Evolutionary conservation across 2,113 vertebrate genomes (phyloP).

Genomic region (Ctenodactylus gundi): DNA sequence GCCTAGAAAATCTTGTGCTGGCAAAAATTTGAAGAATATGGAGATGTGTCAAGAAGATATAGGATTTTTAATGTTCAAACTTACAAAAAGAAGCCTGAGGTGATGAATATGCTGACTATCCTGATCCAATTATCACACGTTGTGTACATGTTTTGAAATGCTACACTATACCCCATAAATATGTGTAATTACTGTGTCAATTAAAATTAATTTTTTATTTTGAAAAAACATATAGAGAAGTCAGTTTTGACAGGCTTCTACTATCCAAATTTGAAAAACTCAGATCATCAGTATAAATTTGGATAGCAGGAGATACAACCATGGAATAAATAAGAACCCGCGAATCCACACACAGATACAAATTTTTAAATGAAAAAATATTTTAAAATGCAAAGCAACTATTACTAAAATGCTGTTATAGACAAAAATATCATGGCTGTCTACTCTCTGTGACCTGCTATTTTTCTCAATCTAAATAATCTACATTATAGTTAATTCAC

Average conservation of each 20-base stretch:
- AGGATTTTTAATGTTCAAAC: background rate
- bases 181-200: background rate
- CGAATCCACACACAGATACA: background rate
- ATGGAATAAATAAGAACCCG: background rate
- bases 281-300: slow-evolving; percentile 5
- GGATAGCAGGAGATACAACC: background rate
- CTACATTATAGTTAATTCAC: too few relatives aligned
- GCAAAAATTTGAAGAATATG: background rate
- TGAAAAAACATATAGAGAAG: background rate
- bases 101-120: too few relatives aligned
- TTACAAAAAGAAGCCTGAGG: background rate
- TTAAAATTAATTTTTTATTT: background rate
- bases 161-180: background rate
- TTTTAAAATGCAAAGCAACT: too few relatives aligned
- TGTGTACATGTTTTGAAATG: background rate
- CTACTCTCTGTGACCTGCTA: too few relatives aligned
- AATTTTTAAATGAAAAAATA: slow-evolving; percentile 9
- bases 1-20: background rate
- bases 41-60: background rate
- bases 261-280: background rate
- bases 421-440: too few relatives aligned
- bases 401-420: too few relatives aligned
- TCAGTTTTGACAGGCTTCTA: background rate
- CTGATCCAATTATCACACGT: background rate
- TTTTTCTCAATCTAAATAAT: too few relatives aligned